Base-by-base conservation (phyloP, 2,888 invertebrate genomes). In the Papilio protenor region DNA sequence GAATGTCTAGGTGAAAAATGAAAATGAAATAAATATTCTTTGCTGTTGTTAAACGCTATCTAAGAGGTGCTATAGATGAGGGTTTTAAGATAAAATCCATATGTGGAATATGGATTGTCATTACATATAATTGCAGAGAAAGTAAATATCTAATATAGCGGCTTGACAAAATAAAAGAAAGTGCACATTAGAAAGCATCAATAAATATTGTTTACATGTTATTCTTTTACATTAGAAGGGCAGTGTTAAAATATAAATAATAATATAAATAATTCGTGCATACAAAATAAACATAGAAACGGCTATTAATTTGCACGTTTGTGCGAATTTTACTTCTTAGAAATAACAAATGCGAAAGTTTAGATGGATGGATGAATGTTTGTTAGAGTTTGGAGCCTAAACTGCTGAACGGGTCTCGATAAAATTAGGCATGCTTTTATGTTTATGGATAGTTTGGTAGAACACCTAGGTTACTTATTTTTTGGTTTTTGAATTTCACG, bases 81-180 rank as follows among this genome's bases (percentile, higher is more conserved):
- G 45, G 66, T 40, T 45, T 69, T 45, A 10, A 45, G n/a, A 45
- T 45, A 69, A 40, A 45, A 12, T 69, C 21, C n/a, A 45, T 66
- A 69, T 21, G 40, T 21, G n/a, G 66, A 66, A 45, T 69, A 69
- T 66, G 66, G 45, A 16, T 66, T 64, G 33, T 45, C 66, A 45
- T 66, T 66, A n/a, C n/a, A n/a, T 45, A 21, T 69, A 69, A 45
- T 69, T 69, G 45, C 66, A 69, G 66, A 14, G 66, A 69, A 69
- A 69, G 66, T 69, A 69, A 45, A 69, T 21, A 21, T 69, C 45
- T 66, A 40, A 12, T 11, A 45, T n/a, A n/a, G n/a, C n/a, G 45
- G 45, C 66, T 69, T 69, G 21, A 69, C 66, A 45, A 21, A 69
- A 69, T 69, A 45, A 45, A 69, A 69, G 66, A 69, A 69, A 45